Conservation (phyloP, 2,113 vertebrate species). For the Todiramphus saurophagus region DNA sequence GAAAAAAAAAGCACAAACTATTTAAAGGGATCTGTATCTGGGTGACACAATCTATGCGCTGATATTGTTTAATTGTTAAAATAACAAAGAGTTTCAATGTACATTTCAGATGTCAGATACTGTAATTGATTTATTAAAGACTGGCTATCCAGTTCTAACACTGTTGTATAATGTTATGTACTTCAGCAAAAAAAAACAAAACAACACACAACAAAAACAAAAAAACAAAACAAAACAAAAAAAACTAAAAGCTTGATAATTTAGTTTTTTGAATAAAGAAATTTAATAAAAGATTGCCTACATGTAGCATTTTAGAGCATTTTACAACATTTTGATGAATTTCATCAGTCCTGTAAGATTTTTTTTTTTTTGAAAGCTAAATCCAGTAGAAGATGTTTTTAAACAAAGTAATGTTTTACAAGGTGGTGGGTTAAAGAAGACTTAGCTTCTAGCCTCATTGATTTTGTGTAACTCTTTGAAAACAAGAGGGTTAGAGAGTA, state of each 20-base stretch:
- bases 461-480: slow-evolving; percentile 70
- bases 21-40: slow-evolving; percentile 71
- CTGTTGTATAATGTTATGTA: slow-evolving; percentile 80
- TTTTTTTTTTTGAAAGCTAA: slow-evolving; percentile 62
- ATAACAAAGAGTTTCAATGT: slow-evolving; percentile 77
- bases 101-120: slow-evolving; percentile 81
- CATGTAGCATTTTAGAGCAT: slow-evolving; percentile 81
- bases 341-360: slow-evolving; percentile 62
- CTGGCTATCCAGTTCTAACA: slow-evolving; percentile 80
- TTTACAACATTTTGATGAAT: slow-evolving; percentile 72
- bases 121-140: slow-evolving; percentile 82
- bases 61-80: slow-evolving; percentile 78
- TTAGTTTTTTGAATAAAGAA: slow-evolving; percentile 76
- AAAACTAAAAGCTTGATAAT: slow-evolving; percentile 54
- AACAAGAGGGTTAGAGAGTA: slow-evolving; percentile 60
- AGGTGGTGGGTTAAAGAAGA: slow-evolving; percentile 45
- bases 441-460: slow-evolving; percentile 66
- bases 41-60: slow-evolving; percentile 72
- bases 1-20: slow-evolving; percentile 82
- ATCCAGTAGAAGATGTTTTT: slow-evolving; percentile 61
- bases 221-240: not conserved
- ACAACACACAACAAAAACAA: not conserved
- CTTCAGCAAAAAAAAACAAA: slow-evolving; percentile 66
- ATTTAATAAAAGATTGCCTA: slow-evolving; percentile 75
- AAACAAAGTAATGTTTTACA: slow-evolving; percentile 55